These are phyloP conservation scores for Sycophaga agraensis DNA, from an alignment of 1,140 invertebrate genomes.

Conservation along the genomic window DNA sequence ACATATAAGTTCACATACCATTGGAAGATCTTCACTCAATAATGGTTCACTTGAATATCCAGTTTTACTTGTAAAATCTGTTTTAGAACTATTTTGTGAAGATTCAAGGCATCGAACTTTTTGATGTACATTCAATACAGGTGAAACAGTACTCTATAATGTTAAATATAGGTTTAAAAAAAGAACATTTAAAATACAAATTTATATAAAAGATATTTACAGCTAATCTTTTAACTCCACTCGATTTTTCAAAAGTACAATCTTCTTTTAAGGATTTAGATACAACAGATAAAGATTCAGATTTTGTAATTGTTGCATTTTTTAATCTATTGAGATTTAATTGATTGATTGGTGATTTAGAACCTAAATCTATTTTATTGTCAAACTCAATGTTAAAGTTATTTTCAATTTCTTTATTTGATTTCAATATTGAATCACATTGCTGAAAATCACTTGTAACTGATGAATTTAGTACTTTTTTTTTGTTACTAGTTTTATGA, in stretches of 20 bases:
- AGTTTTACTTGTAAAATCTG: constrained; percentile 32
- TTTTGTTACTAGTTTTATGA: background rate
- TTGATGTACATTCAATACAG: constrained; percentile 1
- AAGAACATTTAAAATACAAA: no score
- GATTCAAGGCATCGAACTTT: constrained; percentile 36
- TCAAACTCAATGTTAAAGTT: constrained; percentile 6
- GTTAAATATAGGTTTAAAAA: background rate
- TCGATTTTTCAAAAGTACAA: background rate
- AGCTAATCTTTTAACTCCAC: constrained; percentile 29
- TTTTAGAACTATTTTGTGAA: constrained; percentile 7
- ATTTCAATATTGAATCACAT: background rate
- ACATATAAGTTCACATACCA: constrained; percentile 38
- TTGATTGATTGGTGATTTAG: background rate
- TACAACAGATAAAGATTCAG: background rate
- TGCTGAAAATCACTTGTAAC: background rate
- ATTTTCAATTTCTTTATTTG: background rate
- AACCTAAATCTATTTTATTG: background rate
- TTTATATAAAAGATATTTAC: constrained; percentile 14
- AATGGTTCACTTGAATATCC: constrained; percentile 27
- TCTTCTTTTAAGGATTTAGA: no score
- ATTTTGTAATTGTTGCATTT: no score
- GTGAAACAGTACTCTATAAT: constrained; percentile 26
- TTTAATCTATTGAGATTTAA: background rate
- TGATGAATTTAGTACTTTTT: background rate
- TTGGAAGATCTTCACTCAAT: constrained; percentile 3